These are phyloP conservation scores for Coccyzus lansbergi DNA, from an alignment of 2,797 vertebrate genomes.

Conservation along the genomic window DNA sequence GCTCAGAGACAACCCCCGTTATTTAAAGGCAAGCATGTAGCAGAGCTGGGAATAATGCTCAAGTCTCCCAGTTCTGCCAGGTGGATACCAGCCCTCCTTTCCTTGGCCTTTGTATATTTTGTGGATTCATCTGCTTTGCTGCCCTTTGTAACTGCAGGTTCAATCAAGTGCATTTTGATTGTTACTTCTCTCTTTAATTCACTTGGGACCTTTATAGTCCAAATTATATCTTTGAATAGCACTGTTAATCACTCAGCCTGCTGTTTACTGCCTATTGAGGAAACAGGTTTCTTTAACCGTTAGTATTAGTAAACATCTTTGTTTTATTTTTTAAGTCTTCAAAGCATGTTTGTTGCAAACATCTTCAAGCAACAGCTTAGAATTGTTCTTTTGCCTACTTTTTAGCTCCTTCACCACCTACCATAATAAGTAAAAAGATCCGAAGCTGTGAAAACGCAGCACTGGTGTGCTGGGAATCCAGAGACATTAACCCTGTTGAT, in stretches of 20 bases:
- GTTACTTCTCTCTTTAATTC: constrained; percentile 1
- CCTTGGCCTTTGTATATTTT: not conserved
- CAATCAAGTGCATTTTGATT: not conserved
- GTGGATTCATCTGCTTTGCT: not conserved
- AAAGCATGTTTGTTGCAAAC: not conserved
- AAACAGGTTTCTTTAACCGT: not conserved
- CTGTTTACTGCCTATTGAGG: not conserved
- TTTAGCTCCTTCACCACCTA: constrained; percentile 89
- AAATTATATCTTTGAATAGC: not conserved
- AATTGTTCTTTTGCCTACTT: not conserved
- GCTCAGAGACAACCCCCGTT: not conserved
- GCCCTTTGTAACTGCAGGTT: not conserved
- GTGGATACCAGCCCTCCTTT: not conserved
- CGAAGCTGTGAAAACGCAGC: constrained; percentile 87
- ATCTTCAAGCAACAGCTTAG: not conserved
- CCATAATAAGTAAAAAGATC: constrained; percentile 84
- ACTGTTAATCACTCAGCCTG: not conserved
- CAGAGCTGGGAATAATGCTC: not conserved
- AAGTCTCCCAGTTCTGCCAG: not conserved
- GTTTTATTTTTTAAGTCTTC: not conserved
- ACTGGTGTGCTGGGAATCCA: constrained; percentile 91
- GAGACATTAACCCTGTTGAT: constrained; percentile 91
- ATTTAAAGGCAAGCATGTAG: not conserved
- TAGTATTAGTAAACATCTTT: not conserved
- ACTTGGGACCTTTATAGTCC: not conserved